Evolutionary conservation across 2,113 vertebrate species (phyloP), one percentile per base, ranked within the genome.

Genomic region (Hypocryptadius cinnamomeus): DNA sequence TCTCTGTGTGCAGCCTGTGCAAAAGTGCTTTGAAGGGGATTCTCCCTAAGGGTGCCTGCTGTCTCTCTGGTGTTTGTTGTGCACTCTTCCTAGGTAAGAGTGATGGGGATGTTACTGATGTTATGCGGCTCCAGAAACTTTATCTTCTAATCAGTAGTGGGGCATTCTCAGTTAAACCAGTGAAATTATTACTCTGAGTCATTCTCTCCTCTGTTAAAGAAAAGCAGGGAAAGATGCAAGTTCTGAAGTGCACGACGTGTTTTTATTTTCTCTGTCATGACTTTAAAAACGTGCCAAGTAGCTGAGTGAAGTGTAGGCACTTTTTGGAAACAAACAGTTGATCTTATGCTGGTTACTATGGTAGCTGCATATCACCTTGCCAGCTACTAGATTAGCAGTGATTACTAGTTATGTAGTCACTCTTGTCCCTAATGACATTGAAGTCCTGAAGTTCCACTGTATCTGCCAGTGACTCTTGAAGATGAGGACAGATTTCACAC

Each of bases 321-420:
- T 83, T 87, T 77, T 66, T 91, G 74, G 87, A 91, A 77, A 51
- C 56, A 74, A 94, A 78, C n/a, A 83, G 63, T 70, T 91, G 74
- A 73, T 95, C 9, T 81, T 89, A 20, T 8, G 48, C 59, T 77
- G 47, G 79, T 93, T 92, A 51, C 93, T 90, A 90, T 78, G 90
- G 93, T 21, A 94, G 76, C 76, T 83, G 33, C 23, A 19, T 74
- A 51, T 40, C 51, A 84, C 31, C 23, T 83, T 85, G 53, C 68
- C 85, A 60, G 68, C 65, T 47, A 54, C 68, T 63, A 82, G 63
- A 82, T 89, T 51, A 90, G 65, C 35, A 77, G 48, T 83, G 51
- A 83, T 85, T 74, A 23, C 39, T 63, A 37, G 50, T 91, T 93
- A 35, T 65, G 47, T 73, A 76, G 63, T 91, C 42, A n/a, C 54